A percentile compares a stretch with the other conserved stretches of the same genome.
These are phyloP conservation scores for Cataglyphis livida DNA, from an alignment of 2,888 invertebrate species.

Conservation along the genomic window DNA sequence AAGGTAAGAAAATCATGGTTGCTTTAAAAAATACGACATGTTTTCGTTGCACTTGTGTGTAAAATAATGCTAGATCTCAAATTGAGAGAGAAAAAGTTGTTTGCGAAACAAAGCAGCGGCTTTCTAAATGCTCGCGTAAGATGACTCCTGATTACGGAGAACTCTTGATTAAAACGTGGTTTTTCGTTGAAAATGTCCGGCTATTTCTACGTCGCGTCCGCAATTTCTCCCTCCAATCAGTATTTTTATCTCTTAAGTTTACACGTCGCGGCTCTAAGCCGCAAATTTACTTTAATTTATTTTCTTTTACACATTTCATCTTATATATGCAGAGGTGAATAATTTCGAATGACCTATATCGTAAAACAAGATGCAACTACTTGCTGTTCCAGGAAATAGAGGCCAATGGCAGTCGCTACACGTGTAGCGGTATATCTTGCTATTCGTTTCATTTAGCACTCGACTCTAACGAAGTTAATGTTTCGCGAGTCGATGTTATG, in stretches of 20 bases:
- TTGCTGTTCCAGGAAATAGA: slow-evolving; percentile 6
- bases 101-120: slow-evolving; percentile 25
- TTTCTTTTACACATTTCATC: background rate
- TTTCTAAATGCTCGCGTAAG: slow-evolving; percentile 53
- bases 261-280: background rate
- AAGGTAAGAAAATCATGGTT: background rate
- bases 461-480: slow-evolving; percentile 69
- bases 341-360: background rate
- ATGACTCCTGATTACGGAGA: slow-evolving; percentile 53
- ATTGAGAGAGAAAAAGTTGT: slow-evolving; percentile 14
- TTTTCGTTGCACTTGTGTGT: background rate
- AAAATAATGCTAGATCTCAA: slow-evolving; percentile 16
- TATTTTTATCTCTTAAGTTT: background rate
- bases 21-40: background rate
- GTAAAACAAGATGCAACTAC: background rate
- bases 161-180: slow-evolving; percentile 62
- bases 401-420: slow-evolving; percentile 3
- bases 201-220: background rate
- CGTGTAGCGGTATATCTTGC: slow-evolving; percentile 30
- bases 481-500: slow-evolving; percentile 56
- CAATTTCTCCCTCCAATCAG: background rate
- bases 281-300: background rate
- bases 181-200: slow-evolving; percentile 62
- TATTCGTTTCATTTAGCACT: slow-evolving; percentile 66
- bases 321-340: background rate